Evolutionary conservation across 2,797 vertebrate genomes (phyloP).

Genomic region (Antennarius maculatus): DNA sequence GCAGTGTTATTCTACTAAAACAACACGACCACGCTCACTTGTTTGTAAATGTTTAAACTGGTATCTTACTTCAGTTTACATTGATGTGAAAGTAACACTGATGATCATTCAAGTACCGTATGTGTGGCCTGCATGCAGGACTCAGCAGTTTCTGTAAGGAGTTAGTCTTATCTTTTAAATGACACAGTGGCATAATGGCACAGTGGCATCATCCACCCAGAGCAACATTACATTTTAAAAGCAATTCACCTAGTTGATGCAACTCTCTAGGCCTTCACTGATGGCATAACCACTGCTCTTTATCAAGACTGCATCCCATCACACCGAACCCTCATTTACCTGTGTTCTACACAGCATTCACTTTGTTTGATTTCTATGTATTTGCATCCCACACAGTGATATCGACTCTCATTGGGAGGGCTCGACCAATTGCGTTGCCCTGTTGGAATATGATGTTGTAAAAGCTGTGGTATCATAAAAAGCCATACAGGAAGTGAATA

Average conservation of each 20-base stretch:
- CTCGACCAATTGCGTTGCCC: slow-evolving; percentile 19
- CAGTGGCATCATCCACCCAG: slow-evolving; percentile 33
- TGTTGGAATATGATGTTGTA: slow-evolving; percentile 27
- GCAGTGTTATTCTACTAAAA: slow-evolving; percentile 54
- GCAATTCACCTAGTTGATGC: slow-evolving; percentile 31
- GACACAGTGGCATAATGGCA: slow-evolving; percentile 30
- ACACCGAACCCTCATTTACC: slow-evolving; percentile 28
- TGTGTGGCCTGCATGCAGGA: slow-evolving; percentile 36
- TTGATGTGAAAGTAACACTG: slow-evolving; percentile 44
- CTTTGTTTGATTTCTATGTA: slow-evolving; percentile 37
- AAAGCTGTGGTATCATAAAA: slow-evolving; percentile 42
- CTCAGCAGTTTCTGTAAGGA: slow-evolving; percentile 33
- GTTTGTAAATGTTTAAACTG: slow-evolving; percentile 75
- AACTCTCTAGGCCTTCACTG: slow-evolving; percentile 19
- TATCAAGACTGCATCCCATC: slow-evolving; percentile 21
- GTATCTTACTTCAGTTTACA: slow-evolving; percentile 61
- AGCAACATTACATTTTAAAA: slow-evolving; percentile 48
- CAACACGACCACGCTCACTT: slow-evolving; percentile 61
- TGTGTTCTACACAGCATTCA: slow-evolving; percentile 29
- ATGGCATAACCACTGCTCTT: slow-evolving; percentile 37
- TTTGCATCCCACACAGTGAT: slow-evolving; percentile 53
- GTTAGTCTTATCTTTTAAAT: slow-evolving; percentile 55
- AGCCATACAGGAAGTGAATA: slow-evolving; percentile 62
- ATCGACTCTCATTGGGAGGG: slow-evolving; percentile 27
- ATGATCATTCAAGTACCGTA: slow-evolving; percentile 31